These are phyloP conservation scores for Isurus oxyrinchus DNA, from an alignment of 2,113 vertebrate genomes.

Conservation along the genomic window DNA sequence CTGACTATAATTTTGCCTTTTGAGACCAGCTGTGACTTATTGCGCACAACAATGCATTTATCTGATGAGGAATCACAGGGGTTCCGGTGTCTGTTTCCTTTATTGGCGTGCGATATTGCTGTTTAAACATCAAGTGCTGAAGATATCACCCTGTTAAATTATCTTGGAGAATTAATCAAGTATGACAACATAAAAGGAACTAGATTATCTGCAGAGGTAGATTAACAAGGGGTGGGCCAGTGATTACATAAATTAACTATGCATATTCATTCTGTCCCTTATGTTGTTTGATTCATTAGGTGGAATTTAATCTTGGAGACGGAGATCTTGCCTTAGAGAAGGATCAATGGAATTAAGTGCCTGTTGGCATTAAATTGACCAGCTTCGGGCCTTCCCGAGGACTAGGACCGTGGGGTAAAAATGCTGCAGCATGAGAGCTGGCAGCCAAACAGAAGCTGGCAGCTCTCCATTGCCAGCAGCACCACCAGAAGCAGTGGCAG, in stretches of 20 bases:
- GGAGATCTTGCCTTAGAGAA: background rate
- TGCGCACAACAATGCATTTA: background rate
- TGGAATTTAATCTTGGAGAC: too few species aligned
- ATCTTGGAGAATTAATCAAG: background rate
- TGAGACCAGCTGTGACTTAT: background rate
- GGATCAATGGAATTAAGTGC: too few species aligned
- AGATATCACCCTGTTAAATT: background rate
- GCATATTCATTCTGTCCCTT: background rate
- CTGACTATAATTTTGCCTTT: background rate
- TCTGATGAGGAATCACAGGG: background rate
- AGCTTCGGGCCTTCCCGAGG: too few species aligned
- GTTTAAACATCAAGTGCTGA: background rate
- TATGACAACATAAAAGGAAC: background rate
- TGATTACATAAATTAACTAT: background rate
- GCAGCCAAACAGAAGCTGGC: too few species aligned
- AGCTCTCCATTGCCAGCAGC: too few species aligned
- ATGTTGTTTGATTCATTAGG: background rate
- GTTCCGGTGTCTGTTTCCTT: background rate
- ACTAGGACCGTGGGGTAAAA: background rate
- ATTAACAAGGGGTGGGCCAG: background rate
- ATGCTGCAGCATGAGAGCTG: background rate
- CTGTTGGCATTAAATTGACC: too few species aligned
- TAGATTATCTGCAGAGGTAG: background rate
- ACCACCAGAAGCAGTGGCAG: too few species aligned
- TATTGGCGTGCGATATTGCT: background rate